Percentiles rank a stretch among this genome's conserved stretches.
phyloP scores from a whole-genome alignment of 2,797 vertebrate genomes.

The Pogoniulus pusillus region DNA sequence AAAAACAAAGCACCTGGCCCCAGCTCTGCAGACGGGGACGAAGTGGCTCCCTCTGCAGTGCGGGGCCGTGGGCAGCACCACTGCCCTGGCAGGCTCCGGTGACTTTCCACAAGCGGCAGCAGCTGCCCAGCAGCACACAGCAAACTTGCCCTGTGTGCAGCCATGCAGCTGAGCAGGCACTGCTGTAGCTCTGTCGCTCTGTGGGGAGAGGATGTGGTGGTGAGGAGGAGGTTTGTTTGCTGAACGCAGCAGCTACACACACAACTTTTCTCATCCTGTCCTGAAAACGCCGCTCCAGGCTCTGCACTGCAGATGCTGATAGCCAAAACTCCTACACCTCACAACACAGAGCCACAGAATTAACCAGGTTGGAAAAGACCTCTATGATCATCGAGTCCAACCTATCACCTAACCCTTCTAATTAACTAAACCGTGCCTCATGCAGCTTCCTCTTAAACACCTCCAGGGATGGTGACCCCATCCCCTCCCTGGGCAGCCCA shows the following conservation, averaged over 20 bases:
- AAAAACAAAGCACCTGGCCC: background rate
- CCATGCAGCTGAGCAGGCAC: background rate
- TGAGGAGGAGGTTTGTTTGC: slow-evolving; percentile 23
- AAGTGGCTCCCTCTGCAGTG: background rate
- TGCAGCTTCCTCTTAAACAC: too few relatives aligned
- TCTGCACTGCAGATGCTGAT: background rate
- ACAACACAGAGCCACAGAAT: background rate
- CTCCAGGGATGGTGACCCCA: too few relatives aligned
- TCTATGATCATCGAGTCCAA: too few relatives aligned
- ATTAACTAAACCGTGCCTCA: too few relatives aligned
- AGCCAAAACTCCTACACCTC: background rate
- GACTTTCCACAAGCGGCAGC: background rate
- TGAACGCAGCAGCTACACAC: background rate
- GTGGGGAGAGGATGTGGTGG: slow-evolving; percentile 18
- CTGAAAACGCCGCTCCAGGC: background rate
- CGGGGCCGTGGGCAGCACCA: background rate
- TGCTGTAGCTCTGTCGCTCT: accelerated
- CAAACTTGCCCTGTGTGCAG: background rate
- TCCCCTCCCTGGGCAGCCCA: too few relatives aligned
- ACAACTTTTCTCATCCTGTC: background rate
- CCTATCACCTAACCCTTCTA: too few relatives aligned
- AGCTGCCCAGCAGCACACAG: slow-evolving; percentile 11
- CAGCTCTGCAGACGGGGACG: slow-evolving; percentile 4
- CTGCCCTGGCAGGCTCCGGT: slow-evolving; percentile 3
- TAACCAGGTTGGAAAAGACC: too few relatives aligned